Conservation (phyloP, 2,797 vertebrate genomes). For the Sus cebifrons region DNA sequence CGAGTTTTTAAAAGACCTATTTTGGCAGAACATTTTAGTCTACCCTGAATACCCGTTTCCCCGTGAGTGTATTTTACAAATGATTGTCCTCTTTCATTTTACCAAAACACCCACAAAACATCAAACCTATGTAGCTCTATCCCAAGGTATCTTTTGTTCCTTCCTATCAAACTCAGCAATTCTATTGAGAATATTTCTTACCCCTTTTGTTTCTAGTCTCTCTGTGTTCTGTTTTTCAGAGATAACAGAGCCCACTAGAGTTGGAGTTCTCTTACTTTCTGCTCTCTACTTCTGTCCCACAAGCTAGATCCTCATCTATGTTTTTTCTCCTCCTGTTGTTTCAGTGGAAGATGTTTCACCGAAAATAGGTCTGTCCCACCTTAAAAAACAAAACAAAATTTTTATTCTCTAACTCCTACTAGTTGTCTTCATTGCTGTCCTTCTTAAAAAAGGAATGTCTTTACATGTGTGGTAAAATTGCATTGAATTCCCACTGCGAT, state of each 20-base stretch:
- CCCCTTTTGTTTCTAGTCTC: constrained; percentile 15
- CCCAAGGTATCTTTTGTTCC: constrained; percentile 31
- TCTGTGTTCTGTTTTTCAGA: neutral
- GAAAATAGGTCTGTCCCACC: neutral
- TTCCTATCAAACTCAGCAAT: constrained; percentile 21
- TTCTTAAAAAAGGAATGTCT: neutral
- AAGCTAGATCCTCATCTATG: neutral
- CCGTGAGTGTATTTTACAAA: neutral
- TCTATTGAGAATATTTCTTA: neutral
- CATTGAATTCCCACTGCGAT: neutral
- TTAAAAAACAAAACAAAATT: constrained; percentile 24
- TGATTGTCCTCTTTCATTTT: neutral
- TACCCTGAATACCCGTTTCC: neutral
- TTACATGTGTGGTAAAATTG: constrained; percentile 2
- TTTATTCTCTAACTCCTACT: neutral
- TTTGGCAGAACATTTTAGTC: neutral
- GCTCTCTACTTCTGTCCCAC: neutral
- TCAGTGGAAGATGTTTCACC: neutral
- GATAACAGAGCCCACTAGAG: neutral
- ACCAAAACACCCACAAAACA: neutral
- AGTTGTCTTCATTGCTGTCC: neutral
- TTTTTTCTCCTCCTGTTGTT: neutral
- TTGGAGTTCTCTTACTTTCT: constrained; percentile 6
- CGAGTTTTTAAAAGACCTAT: neutral
- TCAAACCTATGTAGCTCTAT: neutral